Conservation (phyloP, 2,888 invertebrate species). For the Troilus luridus region DNA sequence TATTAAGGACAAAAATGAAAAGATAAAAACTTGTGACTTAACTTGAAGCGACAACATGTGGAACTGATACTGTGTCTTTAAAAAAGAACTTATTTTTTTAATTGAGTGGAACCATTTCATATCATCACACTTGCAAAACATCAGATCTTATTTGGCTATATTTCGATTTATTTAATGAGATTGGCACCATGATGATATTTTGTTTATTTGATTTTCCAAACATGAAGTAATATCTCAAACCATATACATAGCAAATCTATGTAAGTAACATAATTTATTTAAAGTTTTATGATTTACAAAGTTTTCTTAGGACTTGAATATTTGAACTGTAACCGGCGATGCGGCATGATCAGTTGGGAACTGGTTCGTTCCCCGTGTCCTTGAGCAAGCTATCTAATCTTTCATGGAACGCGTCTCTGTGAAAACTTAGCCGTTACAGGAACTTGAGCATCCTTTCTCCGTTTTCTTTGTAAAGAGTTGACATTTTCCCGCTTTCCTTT, state of each 20-base stretch:
- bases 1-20: too few species aligned
- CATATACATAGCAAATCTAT: too few species aligned
- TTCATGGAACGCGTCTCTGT: constrained; percentile 16
- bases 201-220: too few species aligned
- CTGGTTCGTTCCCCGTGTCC: constrained; percentile 14
- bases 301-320: neutral
- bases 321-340: neutral
- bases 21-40: too few species aligned
- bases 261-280: neutral
- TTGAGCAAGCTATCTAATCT: constrained; percentile 25
- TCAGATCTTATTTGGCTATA: neutral
- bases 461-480: neutral
- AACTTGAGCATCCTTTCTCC: neutral
- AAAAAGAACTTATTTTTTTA: neutral
- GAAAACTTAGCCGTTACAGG: neutral
- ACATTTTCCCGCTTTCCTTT: neutral
- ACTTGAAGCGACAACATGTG: too few species aligned
- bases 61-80: too few species aligned
- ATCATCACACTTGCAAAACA: neutral
- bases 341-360: neutral
- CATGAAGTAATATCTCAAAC: too few species aligned
- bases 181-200: neutral
- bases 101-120: neutral
- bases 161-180: neutral
- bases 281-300: neutral